Percentiles rank a stretch among this genome's conserved stretches.
Conservation (phyloP, 1,140 invertebrate species). For the Drosophila nigromelanica region DNA sequence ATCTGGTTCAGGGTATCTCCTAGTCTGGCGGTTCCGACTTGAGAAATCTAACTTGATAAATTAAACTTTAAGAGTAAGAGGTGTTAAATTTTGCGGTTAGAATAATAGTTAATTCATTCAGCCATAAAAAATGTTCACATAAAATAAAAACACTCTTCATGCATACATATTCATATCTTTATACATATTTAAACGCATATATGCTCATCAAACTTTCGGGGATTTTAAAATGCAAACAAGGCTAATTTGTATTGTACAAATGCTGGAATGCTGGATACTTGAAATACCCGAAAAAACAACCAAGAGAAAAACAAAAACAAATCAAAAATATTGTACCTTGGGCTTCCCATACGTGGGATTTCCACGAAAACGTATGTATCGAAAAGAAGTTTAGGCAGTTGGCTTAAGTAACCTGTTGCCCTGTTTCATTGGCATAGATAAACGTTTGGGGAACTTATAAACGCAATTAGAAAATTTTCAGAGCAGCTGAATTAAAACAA, state of each 20-base stretch:
- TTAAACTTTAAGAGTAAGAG: too few species aligned
- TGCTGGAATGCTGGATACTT: neutral
- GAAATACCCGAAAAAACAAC: neutral
- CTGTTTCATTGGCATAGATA: neutral
- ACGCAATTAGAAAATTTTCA: conserved; percentile 3
- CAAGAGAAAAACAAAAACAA: neutral
- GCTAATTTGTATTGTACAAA: conserved; percentile 4
- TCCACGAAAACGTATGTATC: neutral
- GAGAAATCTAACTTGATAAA: too few species aligned
- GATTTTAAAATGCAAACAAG: conserved; percentile 18
- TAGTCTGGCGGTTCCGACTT: too few species aligned
- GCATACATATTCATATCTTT: too few species aligned
- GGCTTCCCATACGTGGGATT: conserved; percentile 6
- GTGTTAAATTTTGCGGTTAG: neutral
- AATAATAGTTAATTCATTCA: neutral
- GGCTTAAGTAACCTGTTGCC: neutral
- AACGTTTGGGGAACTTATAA: conserved; percentile 30
- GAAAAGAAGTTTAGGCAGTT: conserved; percentile 4
- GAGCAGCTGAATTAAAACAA: conserved; percentile 9
- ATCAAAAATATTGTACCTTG: conserved; percentile 1
- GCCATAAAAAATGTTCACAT: neutral
- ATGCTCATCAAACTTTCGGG: conserved; percentile 16
- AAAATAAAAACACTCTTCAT: too few species aligned
- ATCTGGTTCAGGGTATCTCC: too few species aligned
- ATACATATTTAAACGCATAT: neutral